phyloP scores from a whole-genome alignment of 2,113 vertebrate species.

The Clarias macrocephalus region DNA sequence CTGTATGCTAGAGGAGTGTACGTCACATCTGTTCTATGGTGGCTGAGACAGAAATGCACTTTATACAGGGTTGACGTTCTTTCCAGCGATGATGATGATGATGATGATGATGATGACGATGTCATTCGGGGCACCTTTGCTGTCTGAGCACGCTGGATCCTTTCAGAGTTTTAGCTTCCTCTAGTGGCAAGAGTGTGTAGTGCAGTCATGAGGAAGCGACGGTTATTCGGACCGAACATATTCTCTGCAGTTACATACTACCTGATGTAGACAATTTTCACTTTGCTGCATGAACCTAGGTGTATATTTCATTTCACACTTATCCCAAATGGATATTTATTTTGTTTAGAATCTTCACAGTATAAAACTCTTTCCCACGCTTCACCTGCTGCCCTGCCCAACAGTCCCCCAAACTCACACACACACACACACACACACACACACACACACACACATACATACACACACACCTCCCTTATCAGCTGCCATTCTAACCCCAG shows the following conservation, averaged over 20 bases:
- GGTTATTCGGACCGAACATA: constrained; percentile 5
- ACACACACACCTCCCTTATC: neutral
- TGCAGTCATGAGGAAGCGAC: constrained; percentile 56
- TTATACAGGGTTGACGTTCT: constrained; percentile 58
- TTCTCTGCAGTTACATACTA: constrained; percentile 53
- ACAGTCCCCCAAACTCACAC: constrained; percentile 15
- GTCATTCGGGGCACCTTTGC: constrained; percentile 22
- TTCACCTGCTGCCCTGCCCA: constrained; percentile 37
- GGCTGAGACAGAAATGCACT: constrained; percentile 71
- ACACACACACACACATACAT: constrained; percentile 13
- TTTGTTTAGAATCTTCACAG: constrained; percentile 48
- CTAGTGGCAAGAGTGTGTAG: constrained; percentile 63
- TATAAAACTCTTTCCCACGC: neutral
- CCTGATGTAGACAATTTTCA: constrained; percentile 58
- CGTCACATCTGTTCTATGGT: constrained; percentile 59
- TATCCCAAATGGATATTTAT: constrained; percentile 21
- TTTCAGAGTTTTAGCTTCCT: constrained; percentile 56
- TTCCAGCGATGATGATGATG: constrained; percentile 37
- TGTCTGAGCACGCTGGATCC: constrained; percentile 45
- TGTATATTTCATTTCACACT: constrained; percentile 17
- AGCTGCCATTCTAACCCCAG: constrained; percentile 45
- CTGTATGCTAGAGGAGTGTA: constrained; percentile 48
- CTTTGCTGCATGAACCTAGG: constrained; percentile 29
- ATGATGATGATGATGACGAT: constrained; percentile 33
- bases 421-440: constrained; percentile 22